A percentile compares a stretch with the other conserved stretches of the same genome.
These are phyloP conservation scores for Anolis apletophallus DNA, from an alignment of 2,797 vertebrate genomes.

Conservation along the genomic window DNA sequence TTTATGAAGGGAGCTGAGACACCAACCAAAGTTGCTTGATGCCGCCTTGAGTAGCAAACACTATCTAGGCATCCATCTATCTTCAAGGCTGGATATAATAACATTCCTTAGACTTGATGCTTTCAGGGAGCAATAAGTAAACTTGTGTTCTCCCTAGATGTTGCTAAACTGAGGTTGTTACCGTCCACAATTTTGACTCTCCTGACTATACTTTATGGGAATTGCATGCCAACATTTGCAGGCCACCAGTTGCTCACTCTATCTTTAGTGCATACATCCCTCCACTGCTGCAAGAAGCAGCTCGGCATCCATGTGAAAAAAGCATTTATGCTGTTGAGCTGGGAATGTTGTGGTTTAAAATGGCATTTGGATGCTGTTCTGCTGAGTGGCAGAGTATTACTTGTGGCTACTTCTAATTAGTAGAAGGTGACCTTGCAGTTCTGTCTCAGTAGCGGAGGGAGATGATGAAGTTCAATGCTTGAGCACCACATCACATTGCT, in stretches of 20 bases:
- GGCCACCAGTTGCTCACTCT: not conserved
- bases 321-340: conserved; percentile 8
- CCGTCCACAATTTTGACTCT: not conserved
- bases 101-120: not conserved
- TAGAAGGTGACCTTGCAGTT: conserved; percentile 43
- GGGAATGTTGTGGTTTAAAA: conserved; percentile 32
- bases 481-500: conserved; percentile 34
- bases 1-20: not conserved
- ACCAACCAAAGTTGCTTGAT: not conserved
- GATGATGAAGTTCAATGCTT: conserved; percentile 24
- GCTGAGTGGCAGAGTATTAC: conserved; percentile 18
- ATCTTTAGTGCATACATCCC: not conserved
- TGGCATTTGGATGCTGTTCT: conserved; percentile 20
- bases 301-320: conserved; percentile 22
- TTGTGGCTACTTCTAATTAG: conserved; percentile 37
- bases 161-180: no score
- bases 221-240: not conserved
- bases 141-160: not conserved
- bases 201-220: not conserved
- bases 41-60: not conserved
- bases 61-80: not conserved
- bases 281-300: not conserved
- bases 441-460: not conserved
- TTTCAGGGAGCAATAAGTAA: not conserved
- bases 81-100: not conserved